These are phyloP conservation scores for Folsomia candida DNA, from an alignment of 2,888 invertebrate genomes.

Conservation along the genomic window DNA sequence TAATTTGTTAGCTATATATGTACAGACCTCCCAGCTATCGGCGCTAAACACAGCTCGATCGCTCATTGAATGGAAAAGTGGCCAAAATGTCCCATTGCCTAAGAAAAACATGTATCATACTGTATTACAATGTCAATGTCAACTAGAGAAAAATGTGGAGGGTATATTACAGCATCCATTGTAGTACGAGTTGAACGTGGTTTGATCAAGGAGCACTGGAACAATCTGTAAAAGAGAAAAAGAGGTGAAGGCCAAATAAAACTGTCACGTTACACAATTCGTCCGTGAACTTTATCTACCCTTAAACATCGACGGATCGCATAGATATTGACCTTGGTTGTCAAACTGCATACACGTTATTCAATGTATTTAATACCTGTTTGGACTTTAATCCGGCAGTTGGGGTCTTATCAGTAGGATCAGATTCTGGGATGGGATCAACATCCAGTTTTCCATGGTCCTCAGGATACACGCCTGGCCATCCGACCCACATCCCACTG, in stretches of 20 bases:
- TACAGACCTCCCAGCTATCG: slow-evolving; percentile 70
- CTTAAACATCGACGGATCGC: too few relatives aligned
- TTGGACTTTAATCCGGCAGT: slow-evolving; percentile 80
- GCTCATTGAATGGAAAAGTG: slow-evolving; percentile 88
- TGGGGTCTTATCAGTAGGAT: slow-evolving; percentile 79
- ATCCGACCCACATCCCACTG: slow-evolving; percentile 84
- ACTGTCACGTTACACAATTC: too few relatives aligned
- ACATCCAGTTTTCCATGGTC: slow-evolving; percentile 57
- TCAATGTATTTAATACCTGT: slow-evolving; percentile 61
- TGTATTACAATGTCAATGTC: too few relatives aligned
- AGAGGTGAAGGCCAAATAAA: too few relatives aligned
- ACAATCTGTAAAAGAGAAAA: slow-evolving; percentile 64
- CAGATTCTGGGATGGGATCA: slow-evolving; percentile 80
- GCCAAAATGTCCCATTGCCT: slow-evolving; percentile 79
- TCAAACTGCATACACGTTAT: background rate
- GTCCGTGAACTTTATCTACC: too few relatives aligned
- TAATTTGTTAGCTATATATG: slow-evolving; percentile 3
- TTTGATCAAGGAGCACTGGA: slow-evolving; percentile 72
- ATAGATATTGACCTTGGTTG: too few relatives aligned
- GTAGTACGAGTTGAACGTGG: slow-evolving; percentile 80
- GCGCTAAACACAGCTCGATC: slow-evolving; percentile 78
- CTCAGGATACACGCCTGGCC: slow-evolving; percentile 81
- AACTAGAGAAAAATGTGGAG: background rate
- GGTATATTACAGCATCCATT: slow-evolving; percentile 85
- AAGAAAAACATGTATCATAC: background rate